Evolutionary conservation across 2,888 invertebrate genomes (phyloP), one percentile per base, ranked within the genome.

Genomic region (Chaitophorus viminalis): DNA sequence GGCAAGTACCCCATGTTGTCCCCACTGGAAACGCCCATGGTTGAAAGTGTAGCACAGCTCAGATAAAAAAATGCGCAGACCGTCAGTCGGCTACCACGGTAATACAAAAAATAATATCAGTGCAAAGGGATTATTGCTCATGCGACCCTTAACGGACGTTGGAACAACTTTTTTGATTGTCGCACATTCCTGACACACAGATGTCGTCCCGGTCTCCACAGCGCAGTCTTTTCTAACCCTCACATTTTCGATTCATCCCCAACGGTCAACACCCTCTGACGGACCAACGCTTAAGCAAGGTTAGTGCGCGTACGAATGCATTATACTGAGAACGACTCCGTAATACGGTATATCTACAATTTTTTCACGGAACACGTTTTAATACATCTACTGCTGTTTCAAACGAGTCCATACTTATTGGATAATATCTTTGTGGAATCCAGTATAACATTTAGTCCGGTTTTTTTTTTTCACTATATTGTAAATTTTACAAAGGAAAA

Each of bases 91-190:
- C n/a, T n/a, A n/a, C n/a, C n/a, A n/a, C n/a, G n/a, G n/a, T n/a
- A n/a, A n/a, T n/a, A n/a, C n/a, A n/a, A n/a, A n/a, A n/a, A n/a
- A n/a, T n/a, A n/a, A n/a, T n/a, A n/a, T n/a, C n/a, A n/a, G n/a
- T n/a, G n/a, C 74, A 72, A 60, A 87, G 86, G 86, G 86, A 72
- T 84, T 60, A 21, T 60, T 87, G 79, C 31, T 39, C 39, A 14
- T 17, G 79, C 86, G 86, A 79, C 86, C 79, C 86, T 79, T 87
- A 74, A 31, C 65, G 85, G 78, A 52, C 29, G 14, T 0, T 0
- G 1, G 25, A 17, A n/a, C 77, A 54, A 86, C 70, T 33, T 1
- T 2, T 29, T 29, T 1, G 36, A 8, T 18, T 21, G n/a, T 70
- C 36, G 21, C 70, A 3, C 65, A 5, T 33, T 74, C 86, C 86